A percentile compares a stretch with the other conserved stretches of the same genome.
Evolutionary conservation across 1,140 invertebrate species (phyloP).

Genomic region (Octopus sinensis): DNA sequence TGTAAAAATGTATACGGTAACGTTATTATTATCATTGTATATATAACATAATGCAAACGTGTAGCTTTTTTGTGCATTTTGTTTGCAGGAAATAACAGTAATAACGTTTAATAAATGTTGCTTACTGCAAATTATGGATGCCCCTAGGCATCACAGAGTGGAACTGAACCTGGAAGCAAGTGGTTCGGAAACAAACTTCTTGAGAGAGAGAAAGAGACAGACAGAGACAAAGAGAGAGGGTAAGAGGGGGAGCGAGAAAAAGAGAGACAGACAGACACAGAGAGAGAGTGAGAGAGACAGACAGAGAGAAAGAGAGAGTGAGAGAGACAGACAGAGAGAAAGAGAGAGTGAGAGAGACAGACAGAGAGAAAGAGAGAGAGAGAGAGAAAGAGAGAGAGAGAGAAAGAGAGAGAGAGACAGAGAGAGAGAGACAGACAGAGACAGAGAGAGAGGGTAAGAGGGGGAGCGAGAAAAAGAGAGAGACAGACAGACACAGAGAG

Average conservation of each 20-base stretch:
- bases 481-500: background rate
- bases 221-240: background rate
- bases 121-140: too few relatives aligned
- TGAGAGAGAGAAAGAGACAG: too few relatives aligned
- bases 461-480: background rate
- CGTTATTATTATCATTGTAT: too few relatives aligned
- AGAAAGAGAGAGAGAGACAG: background rate
- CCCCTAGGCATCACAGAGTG: too few relatives aligned
- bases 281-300: background rate
- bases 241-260: background rate
- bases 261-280: background rate
- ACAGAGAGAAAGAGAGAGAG: background rate
- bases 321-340: background rate
- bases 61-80: too few relatives aligned
- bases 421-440: background rate
- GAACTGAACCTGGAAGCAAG: too few relatives aligned
- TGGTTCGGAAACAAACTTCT: too few relatives aligned
- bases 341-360: background rate
- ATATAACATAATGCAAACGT: too few relatives aligned
- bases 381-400: background rate
- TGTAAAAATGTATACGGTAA: too few relatives aligned
- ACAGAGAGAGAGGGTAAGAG: background rate
- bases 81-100: too few relatives aligned
- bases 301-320: background rate
- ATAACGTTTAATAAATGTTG: too few relatives aligned